Evolutionary conservation across 2,797 vertebrate genomes (phyloP).

Genomic region (Buceros bicornis): DNA sequence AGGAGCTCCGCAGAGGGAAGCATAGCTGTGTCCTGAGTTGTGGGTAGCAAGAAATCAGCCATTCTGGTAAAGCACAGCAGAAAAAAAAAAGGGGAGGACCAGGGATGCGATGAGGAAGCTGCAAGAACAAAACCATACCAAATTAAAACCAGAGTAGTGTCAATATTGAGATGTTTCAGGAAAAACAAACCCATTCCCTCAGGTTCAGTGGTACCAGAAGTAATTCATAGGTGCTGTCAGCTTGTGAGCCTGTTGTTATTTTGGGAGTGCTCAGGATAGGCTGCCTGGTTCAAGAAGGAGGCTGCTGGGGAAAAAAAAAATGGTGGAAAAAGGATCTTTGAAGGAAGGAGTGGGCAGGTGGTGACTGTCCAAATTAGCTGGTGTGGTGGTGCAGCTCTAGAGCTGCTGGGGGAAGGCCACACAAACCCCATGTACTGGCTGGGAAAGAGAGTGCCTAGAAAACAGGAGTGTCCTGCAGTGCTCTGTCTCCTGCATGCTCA

Average conservation of each 20-base stretch:
- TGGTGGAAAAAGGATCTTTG: not conserved
- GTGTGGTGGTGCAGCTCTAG: not conserved
- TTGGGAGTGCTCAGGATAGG: not conserved
- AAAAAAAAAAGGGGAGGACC: not conserved
- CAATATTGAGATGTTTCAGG: not conserved
- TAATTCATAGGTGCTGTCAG: not conserved
- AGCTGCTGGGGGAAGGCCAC: not conserved
- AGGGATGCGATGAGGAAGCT: not conserved
- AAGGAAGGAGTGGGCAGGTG: not conserved
- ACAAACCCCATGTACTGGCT: accelerated
- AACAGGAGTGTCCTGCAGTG: not conserved
- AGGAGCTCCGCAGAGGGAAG: not conserved
- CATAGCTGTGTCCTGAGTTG: not conserved
- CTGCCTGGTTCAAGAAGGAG: not conserved
- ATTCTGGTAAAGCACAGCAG: not conserved
- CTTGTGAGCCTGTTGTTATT: not conserved
- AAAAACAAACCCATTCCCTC: not conserved
- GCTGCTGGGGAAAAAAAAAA: not conserved
- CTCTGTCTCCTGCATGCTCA: not conserved
- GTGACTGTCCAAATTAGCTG: not conserved
- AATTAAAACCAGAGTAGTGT: not conserved
- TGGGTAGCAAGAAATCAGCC: not conserved
- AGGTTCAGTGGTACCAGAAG: not conserved
- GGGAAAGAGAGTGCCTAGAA: not conserved
- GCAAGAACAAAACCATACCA: not conserved